A percentile compares a stretch with the other conserved stretches of the same genome.
Evolutionary conservation across 2,797 vertebrate species (phyloP).

Genomic region (Heteromormyrus szaboi): DNA sequence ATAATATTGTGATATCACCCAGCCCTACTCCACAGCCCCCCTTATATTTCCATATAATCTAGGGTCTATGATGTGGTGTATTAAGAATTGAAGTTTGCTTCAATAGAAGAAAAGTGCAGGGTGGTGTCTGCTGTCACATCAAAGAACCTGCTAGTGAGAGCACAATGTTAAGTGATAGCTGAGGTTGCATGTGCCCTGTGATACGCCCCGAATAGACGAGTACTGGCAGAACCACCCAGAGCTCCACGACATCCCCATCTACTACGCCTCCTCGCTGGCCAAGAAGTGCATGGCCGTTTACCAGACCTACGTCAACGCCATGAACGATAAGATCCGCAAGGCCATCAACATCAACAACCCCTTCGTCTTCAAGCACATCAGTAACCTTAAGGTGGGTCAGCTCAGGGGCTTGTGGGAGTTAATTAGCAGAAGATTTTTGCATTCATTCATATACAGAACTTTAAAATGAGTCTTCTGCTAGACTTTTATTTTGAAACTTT

Average conservation of each 20-base stretch:
- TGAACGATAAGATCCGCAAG: constrained; percentile 98
- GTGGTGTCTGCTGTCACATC: not conserved
- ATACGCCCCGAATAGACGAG: constrained; percentile 50
- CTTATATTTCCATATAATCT: not conserved
- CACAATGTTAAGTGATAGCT: not conserved
- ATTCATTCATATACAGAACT: not conserved
- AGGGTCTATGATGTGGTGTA: not conserved
- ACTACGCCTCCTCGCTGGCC: constrained; percentile 92
- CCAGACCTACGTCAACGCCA: constrained; percentile 93
- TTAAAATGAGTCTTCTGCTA: not conserved
- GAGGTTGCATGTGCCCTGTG: not conserved
- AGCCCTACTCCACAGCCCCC: not conserved
- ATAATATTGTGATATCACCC: not conserved
- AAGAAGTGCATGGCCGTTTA: constrained; percentile 98
- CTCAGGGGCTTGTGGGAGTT: not conserved
- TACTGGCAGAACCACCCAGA: constrained; percentile 96
- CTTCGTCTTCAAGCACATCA: constrained; percentile 97
- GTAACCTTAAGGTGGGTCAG: constrained; percentile 84
- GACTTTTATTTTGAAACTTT: not conserved
- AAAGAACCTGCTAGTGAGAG: not conserved
- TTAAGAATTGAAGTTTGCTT: not conserved
- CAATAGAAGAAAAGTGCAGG: not conserved
- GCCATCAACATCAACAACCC: constrained; percentile 98
- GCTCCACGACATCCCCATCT: constrained; percentile 83
- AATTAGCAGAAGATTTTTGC: not conserved